Conservation (phyloP, 2,797 vertebrate species). For the Lepilemur septentrionalis region DNA sequence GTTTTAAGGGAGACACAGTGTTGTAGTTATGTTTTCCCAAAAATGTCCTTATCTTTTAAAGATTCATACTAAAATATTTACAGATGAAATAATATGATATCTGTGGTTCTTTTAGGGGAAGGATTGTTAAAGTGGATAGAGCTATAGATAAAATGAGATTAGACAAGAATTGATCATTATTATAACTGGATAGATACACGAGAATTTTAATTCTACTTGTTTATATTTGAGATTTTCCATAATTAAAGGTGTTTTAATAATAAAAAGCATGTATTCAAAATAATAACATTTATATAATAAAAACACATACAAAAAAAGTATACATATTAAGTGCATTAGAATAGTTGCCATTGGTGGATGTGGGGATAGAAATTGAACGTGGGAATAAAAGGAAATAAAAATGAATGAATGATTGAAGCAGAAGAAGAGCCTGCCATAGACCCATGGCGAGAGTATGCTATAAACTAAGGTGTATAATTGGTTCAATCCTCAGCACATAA, state of each 20-base stretch:
- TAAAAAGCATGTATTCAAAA: not conserved
- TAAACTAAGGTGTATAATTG: not conserved
- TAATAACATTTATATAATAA: not conserved
- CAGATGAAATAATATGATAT: not conserved
- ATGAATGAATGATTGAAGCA: not conserved
- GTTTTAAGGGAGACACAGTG: not conserved
- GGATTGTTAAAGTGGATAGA: not conserved
- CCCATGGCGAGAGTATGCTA: not conserved
- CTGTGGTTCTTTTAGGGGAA: not conserved
- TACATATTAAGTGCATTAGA: not conserved
- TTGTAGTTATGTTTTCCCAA: not conserved
- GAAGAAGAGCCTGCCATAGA: not conserved
- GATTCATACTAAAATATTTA: conserved; percentile 1
- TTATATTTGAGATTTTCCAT: not conserved
- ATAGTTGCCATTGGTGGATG: not conserved
- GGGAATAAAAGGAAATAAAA: not conserved
- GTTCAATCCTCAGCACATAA: not conserved
- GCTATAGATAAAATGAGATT: not conserved
- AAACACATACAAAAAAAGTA: not conserved
- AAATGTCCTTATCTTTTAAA: not conserved
- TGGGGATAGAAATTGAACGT: not conserved
- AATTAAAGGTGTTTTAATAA: not conserved
- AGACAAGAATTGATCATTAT: not conserved
- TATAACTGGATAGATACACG: not conserved
- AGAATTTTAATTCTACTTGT: not conserved